Conservation (phyloP, 2,888 invertebrate species). For the Machimus rusticus region DNA sequence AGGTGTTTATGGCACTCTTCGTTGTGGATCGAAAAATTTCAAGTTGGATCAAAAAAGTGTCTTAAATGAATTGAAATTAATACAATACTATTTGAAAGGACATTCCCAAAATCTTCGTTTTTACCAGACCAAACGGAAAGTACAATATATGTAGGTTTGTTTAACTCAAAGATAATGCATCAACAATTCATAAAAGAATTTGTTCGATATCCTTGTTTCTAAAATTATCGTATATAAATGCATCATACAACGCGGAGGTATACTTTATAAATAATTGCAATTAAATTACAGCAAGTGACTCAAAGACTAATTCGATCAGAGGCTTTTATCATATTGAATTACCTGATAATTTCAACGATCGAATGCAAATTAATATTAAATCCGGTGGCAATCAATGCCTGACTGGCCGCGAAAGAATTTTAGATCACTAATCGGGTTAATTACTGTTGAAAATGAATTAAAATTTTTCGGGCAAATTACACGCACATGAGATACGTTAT, state of each 20-base stretch:
- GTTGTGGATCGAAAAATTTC: too few species aligned
- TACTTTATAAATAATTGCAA: not conserved
- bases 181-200: not conserved
- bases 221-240: not conserved
- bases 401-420: not conserved
- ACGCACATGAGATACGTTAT: not conserved
- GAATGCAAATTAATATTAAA: not conserved
- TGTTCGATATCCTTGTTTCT: not conserved
- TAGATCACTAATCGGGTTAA: not conserved
- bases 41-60: too few species aligned
- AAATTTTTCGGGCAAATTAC: not conserved
- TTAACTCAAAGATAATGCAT: too few species aligned
- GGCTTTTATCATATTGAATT: not conserved
- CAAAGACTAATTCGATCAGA: not conserved
- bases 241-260: too few species aligned
- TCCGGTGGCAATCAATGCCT: not conserved
- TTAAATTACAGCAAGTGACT: not conserved
- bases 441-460: not conserved
- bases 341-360: not conserved
- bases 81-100: too few species aligned
- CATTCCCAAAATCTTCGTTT: too few species aligned
- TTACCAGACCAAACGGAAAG: too few species aligned
- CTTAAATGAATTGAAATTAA: too few species aligned
- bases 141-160: too few species aligned
- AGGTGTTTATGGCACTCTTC: too few species aligned